phyloP scores from a whole-genome alignment of 2,113 vertebrate genomes.

The Dicerorhinus sumatrensis region DNA sequence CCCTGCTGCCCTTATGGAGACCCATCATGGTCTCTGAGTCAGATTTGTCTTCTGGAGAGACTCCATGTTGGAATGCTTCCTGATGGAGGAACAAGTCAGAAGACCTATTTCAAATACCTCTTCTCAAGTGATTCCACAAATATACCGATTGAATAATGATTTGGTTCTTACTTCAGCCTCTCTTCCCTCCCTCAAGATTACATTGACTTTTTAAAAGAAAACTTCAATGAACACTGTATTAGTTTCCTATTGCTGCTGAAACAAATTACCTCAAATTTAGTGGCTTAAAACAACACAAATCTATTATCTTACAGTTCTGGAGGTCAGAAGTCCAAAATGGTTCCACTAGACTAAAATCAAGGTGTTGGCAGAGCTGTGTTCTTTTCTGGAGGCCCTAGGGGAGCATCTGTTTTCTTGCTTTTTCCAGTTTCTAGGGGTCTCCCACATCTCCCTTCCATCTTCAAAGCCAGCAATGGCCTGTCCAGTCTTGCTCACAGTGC shows the following conservation, averaged over 20 bases:
- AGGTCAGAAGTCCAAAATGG: background rate
- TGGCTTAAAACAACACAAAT: background rate
- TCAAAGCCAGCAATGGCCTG: background rate
- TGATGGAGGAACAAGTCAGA: background rate
- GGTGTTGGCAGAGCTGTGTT: background rate
- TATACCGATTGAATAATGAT: background rate
- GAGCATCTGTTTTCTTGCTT: background rate
- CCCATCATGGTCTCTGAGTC: background rate
- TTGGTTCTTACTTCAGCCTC: background rate
- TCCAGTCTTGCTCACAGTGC: background rate
- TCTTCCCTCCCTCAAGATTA: background rate
- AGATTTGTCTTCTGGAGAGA: background rate
- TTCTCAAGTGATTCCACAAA: background rate
- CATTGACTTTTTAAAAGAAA: background rate
- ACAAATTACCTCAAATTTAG: background rate
- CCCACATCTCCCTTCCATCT: background rate
- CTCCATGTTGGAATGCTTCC: background rate
- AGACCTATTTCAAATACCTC: background rate
- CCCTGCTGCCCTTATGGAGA: fast-evolving
- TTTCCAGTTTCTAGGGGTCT: background rate
- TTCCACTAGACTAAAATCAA: background rate
- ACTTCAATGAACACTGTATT: background rate
- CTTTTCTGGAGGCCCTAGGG: background rate
- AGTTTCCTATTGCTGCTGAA: background rate
- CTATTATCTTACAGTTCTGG: background rate